Evolutionary conservation across 2,113 vertebrate genomes (phyloP), one percentile per base, ranked within the genome.

Genomic region (Tretioscincus oriximinensis): DNA sequence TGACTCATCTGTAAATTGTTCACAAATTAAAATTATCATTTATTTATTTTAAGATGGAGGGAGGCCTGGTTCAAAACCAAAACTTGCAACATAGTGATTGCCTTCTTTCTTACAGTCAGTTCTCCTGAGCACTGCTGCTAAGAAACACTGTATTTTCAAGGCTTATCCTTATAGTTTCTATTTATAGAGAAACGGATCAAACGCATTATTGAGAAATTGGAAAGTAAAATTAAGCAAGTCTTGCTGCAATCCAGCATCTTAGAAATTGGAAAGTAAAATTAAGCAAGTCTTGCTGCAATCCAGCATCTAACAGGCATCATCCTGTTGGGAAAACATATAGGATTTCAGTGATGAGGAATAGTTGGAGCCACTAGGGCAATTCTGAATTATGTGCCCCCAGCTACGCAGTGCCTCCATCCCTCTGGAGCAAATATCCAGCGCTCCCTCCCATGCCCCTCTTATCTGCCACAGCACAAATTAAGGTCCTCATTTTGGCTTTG

Each of bases 121-220:
- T 89, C 84, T 64, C 85, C 80, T 70, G 60, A 64, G 63, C 21
- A 49, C 41, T 70, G 82, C 47, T 86, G 66, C 12, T 65, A 26
- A 70, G 51, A 8, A 60, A 35, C 8, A 51, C 2, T 85, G 69
- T 77, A 76, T 86, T 76, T n/a, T 69, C 77, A 47, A n/a, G 41
- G 76, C 78, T 88, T 81, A 76, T 81, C 58, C 83, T 80, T 45
- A 82, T 75, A 73, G 54, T 73, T 9, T 69, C 65, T 47, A 54
- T 81, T 76, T 5, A 80, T 84, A 73, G 26, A 71, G 80, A 80
- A 88, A 47, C 66, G 66, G 77, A 73, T 68, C 64, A 82, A 84
- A 90, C 78, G 49, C 70, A 78, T 86, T 90, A 89, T 91, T 88
- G 80, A 94, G 77, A 29, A 6, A 26, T 2, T 29, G 10, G 29